These are phyloP conservation scores for Hylaea fasciaria DNA, from an alignment of 2,888 invertebrate genomes.

Conservation along the genomic window DNA sequence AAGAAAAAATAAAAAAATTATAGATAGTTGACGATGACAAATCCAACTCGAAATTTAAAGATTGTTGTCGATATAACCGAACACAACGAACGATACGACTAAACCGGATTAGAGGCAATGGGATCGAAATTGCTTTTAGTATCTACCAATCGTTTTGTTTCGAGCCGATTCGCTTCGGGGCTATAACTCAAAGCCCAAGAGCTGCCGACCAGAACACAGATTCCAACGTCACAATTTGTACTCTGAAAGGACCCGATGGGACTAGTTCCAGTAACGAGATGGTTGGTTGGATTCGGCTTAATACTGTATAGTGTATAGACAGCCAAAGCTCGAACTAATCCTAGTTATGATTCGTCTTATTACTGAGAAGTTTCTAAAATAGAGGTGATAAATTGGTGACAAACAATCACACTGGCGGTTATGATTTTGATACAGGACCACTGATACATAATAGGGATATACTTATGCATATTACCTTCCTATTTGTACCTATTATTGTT, in stretches of 20 bases:
- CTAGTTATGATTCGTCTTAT: slow-evolving; percentile 2
- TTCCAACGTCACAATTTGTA: slow-evolving; percentile 16
- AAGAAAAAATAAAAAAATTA: too few relatives aligned
- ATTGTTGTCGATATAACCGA: too few relatives aligned
- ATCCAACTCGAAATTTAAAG: too few relatives aligned
- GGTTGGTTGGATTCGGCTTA: slow-evolving; percentile 7
- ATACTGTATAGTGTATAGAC: neutral
- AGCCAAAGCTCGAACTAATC: slow-evolving; percentile 4
- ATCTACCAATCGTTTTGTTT: slow-evolving; percentile 53
- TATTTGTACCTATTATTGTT: too few relatives aligned
- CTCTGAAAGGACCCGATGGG: slow-evolving; percentile 15
- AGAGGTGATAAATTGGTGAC: neutral
- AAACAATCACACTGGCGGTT: too few relatives aligned
- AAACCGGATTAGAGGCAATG: slow-evolving; percentile 5
- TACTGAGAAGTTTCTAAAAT: neutral
- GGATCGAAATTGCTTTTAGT: slow-evolving; percentile 20
- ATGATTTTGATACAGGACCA: too few relatives aligned
- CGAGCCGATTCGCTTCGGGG: slow-evolving; percentile 42
- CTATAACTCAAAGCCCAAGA: slow-evolving; percentile 47
- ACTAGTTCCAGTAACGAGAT: slow-evolving; percentile 8
- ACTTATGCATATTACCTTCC: too few relatives aligned
- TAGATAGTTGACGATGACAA: too few relatives aligned
- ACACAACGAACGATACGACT: neutral
- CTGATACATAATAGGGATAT: too few relatives aligned
- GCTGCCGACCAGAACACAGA: slow-evolving; percentile 40